Evolutionary conservation across 2,888 invertebrate genomes (phyloP), one percentile per base, ranked within the genome.

Genomic region (Timema podura): DNA sequence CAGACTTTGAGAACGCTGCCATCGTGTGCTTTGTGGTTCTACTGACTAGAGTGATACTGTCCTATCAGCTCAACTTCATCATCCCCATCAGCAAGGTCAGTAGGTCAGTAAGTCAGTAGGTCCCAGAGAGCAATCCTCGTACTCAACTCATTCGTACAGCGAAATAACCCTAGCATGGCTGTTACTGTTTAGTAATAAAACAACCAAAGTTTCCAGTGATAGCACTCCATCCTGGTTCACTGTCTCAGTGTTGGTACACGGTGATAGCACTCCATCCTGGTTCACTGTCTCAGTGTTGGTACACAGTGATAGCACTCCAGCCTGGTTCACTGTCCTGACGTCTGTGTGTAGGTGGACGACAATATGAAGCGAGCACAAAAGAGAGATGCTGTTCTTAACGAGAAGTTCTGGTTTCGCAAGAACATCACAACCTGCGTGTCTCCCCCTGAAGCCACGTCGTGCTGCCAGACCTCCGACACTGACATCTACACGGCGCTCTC

Each of bases 1-100:
- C 99, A 0, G 98, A 99, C 84, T 99, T 99, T 83, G 99, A 99
- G 84, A 99, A 99, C 84, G 98, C 99, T 0, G 99, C 99, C 5
- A 92, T 96, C 77, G 97, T 97, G 30, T 96, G 97, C 80, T 99
- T 99, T 82, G 91, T 99, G 13, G 98, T 99, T 16, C 85, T 99
- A 65, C 86, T 99, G 73, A 99, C 99, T 0, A 85, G 98, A 75
- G 98, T 97, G 74, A 98, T 99, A 78, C 86, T 99, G 64, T 95
- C 98, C 45, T 99, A 96, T 83, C 91, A 95, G 76, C 86, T 99
- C 72, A 95, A 98, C 83, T 93, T 99, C 79, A 87, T 99, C 68
- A 95, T 98, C 82, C 99, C 99, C 13, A 97, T 99, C 75, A 97
- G 96, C 78, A 96, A 96, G 88, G 93, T 92, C 75, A 77, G 73